Base-by-base conservation (phyloP, 2,797 vertebrate species). In the Cossypha polioptera region DNA sequence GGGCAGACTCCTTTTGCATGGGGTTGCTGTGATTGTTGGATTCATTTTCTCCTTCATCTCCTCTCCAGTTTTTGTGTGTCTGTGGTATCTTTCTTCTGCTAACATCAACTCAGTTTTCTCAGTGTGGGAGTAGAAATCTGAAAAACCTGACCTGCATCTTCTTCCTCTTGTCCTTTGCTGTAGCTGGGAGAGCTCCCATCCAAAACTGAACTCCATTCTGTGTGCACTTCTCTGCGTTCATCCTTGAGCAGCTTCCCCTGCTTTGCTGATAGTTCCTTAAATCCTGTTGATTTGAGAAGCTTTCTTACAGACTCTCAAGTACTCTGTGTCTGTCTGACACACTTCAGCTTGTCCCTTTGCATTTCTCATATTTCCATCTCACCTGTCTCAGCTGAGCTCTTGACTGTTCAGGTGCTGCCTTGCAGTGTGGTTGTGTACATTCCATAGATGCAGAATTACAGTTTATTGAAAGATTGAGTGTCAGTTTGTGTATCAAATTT, bases 31-130 rank as follows among this genome's bases (percentile, higher is more conserved):
- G 9, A 1, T 33, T 78, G 50, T 35, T 65, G 71, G 38, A 4
- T 51, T 66, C 0, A 2, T 48, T 36, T 58, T 21, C 38, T 11
- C 13, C 11, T 13, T 71, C 2, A 0, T 55, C 8, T 29, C 11
- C 45, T 91, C 54, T 43, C 21, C 29, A 5, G 20, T 36, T 66
- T 53, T 67, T 76, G 15, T 13, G 8, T 67, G 68, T 57, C 47
- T 86, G 0, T 65, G 38, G 1, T 92, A 6, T 48, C 40, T 73
- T 76, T 55, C 38, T 54, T 59, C 48, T 90, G 38, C 72, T 79
- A 7, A 38, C 21, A 36, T 5, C 5, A 62, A 8, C 51, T 50
- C 8, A 0, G 45, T 63, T 67, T 84, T 35, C 53, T 80, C 42
- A 4, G 12, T 13, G 59, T 65, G 48, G 26, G 53, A 65, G 24